Evolutionary conservation across 2,113 vertebrate species (phyloP).

Genomic region (Chascanopsetta lugubris): DNA sequence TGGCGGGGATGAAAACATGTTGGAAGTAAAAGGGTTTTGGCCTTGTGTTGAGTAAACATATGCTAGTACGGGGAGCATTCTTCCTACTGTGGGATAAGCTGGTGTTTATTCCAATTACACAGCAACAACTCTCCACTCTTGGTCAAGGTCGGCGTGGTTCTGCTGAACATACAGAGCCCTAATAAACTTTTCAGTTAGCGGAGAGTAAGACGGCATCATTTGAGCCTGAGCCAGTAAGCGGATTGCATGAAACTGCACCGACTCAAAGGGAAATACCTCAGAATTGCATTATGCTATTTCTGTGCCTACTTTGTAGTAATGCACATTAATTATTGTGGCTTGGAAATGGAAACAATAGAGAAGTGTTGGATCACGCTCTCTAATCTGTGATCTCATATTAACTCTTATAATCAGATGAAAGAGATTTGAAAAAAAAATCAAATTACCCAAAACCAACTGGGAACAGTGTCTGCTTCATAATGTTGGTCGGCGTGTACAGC

Average conservation of each 20-base stretch:
- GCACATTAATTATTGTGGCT: constrained; percentile 26
- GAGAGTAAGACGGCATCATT: constrained; percentile 20
- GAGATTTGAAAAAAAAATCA: neutral
- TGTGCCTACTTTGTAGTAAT: constrained; percentile 31
- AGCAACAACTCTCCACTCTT: constrained; percentile 39
- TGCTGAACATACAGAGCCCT: constrained; percentile 40
- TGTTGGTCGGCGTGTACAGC: neutral
- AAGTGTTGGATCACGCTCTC: constrained; percentile 1
- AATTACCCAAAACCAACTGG: constrained; percentile 4
- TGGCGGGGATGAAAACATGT: constrained; percentile 55
- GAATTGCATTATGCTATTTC: constrained; percentile 44
- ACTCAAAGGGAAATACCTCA: constrained; percentile 51
- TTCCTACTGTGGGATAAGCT: constrained; percentile 64
- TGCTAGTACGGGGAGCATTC: constrained; percentile 57
- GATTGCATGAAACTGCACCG: constrained; percentile 50
- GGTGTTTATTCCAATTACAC: constrained; percentile 75
- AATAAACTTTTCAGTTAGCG: constrained; percentile 51
- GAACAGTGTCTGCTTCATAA: constrained; percentile 11
- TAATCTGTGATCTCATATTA: constrained; percentile 7
- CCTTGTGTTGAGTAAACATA: constrained; percentile 70
- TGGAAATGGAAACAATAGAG: constrained; percentile 28
- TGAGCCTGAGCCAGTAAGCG: constrained; percentile 55
- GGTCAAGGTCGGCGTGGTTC: constrained; percentile 69
- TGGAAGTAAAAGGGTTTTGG: constrained; percentile 64
- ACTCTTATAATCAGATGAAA: constrained; percentile 3